phyloP scores from a whole-genome alignment of 2,113 vertebrate genomes.

The Callionymus lyra region DNA sequence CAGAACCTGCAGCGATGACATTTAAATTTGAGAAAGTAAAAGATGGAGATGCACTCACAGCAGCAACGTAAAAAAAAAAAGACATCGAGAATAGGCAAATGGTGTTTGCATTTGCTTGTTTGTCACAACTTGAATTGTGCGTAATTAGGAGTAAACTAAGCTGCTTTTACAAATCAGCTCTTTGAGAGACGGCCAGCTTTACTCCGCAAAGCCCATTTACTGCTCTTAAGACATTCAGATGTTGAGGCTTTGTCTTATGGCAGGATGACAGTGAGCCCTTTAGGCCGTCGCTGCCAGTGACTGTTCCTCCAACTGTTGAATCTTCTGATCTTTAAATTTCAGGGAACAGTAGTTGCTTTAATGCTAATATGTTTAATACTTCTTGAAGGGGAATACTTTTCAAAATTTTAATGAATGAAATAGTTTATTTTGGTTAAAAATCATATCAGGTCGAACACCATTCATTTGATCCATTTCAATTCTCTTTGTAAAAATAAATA shows the following conservation, averaged over 20 bases:
- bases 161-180: constrained; percentile 59
- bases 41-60: too few species aligned
- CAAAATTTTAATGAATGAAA: too few species aligned
- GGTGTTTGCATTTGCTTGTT: constrained; percentile 27
- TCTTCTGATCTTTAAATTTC: background rate
- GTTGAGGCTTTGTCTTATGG: constrained; percentile 24
- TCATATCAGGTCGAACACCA: too few species aligned
- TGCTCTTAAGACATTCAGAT: constrained; percentile 56
- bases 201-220: constrained; percentile 55
- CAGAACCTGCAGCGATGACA: too few species aligned
- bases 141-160: constrained; percentile 63
- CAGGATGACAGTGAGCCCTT: constrained; percentile 11
- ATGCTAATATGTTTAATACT: too few species aligned
- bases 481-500: too few species aligned
- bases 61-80: background rate
- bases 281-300: too few species aligned
- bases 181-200: constrained; percentile 52
- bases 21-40: too few species aligned
- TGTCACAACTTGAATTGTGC: constrained; percentile 37
- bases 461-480: too few species aligned
- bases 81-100: constrained; percentile 20
- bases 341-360: background rate
- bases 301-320: too few species aligned
- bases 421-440: too few species aligned
- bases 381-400: too few species aligned